Evolutionary conservation across 2,113 vertebrate species (phyloP).

Genomic region (Tricholaema leucomelas): DNA sequence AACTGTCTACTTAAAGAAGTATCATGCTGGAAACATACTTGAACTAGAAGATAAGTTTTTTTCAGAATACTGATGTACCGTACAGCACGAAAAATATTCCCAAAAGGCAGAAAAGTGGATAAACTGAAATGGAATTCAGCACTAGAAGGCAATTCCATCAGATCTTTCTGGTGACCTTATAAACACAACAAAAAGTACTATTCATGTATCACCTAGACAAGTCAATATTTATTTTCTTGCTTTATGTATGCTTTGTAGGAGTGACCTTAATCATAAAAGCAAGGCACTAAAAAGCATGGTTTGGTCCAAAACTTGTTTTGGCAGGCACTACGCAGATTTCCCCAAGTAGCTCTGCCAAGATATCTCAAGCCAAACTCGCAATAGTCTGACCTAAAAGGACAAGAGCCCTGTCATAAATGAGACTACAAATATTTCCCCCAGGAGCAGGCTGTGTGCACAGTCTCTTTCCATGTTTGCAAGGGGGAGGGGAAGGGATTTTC

Average conservation of each 20-base stretch:
- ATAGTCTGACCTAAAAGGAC: slow-evolving; percentile 48
- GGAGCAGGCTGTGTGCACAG: background rate
- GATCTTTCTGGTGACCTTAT: slow-evolving; percentile 18
- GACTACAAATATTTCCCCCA: slow-evolving; percentile 49
- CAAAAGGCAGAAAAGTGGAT: background rate
- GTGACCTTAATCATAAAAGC: slow-evolving; percentile 33
- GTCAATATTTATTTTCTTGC: slow-evolving; percentile 51
- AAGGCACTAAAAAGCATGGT: background rate
- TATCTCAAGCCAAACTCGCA: slow-evolving; percentile 40
- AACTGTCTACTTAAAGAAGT: background rate
- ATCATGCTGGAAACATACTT: background rate
- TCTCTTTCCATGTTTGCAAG: slow-evolving; percentile 46
- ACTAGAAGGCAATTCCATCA: background rate
- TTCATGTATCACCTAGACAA: slow-evolving; percentile 35
- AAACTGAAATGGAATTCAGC: slow-evolving; percentile 33
- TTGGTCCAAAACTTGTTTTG: slow-evolving; percentile 42
- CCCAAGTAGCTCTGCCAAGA: background rate
- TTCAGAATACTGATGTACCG: background rate
- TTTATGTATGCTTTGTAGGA: background rate
- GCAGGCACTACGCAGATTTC: background rate
- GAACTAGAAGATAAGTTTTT: background rate
- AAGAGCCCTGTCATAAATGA: slow-evolving; percentile 57
- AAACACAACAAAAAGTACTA: slow-evolving; percentile 20
- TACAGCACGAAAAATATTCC: background rate
- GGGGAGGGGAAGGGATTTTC: slow-evolving; percentile 59